Base-by-base conservation (phyloP, 53 echinoderm and acorn worm species). In the Zoroaster sp. region DNA sequence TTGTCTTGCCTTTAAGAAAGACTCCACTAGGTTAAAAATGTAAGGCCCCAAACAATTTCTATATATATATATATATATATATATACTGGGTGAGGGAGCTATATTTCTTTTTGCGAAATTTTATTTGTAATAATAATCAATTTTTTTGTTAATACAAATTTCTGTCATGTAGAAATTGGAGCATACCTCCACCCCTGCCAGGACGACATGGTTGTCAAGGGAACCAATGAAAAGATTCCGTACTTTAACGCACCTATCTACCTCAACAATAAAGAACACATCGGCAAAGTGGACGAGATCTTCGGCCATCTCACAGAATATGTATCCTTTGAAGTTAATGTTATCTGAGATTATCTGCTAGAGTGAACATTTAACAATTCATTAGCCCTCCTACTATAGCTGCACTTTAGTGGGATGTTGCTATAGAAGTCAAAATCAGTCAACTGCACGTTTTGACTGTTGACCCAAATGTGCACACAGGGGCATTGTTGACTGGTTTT, bases 201-300 rank as follows among this genome's bases (percentile, higher is more conserved):
- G 47, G 97, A 97, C 89, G 97, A 97, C 21, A 77, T 97, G 55
- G 97, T 97, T 1, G 90, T 83, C 41, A 94, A 88, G 49, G 91
- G 93, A 20, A 97, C 92, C 8, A 88, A 89, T 51, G 97, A 95
- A 35, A 95, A 97, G 83, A 93, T 97, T 36, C 97, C 97, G 1
- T 97, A 97, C 91, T 97, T 97, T 92, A 97, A 97, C 28, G 97
- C 97, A 66, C 97, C 97, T 8, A 97, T 97, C 85, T 97, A 73
- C 79, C 87, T 97, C 25, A 80, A 94, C 55, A 97, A 97, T 88
- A 97, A 97, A 73, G 92, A 95, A 71, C 97, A 97, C 82, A 97
- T 97, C 47, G 97, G 97, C 68, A 97, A 97, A 79, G 92, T 97
- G 74, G 97, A 97, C 89, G 97, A 97, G 86, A 97, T 97, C 80